phyloP scores from a whole-genome alignment of 92 coral and sea anemone genomes.

The Nematostella vectensis region DNA sequence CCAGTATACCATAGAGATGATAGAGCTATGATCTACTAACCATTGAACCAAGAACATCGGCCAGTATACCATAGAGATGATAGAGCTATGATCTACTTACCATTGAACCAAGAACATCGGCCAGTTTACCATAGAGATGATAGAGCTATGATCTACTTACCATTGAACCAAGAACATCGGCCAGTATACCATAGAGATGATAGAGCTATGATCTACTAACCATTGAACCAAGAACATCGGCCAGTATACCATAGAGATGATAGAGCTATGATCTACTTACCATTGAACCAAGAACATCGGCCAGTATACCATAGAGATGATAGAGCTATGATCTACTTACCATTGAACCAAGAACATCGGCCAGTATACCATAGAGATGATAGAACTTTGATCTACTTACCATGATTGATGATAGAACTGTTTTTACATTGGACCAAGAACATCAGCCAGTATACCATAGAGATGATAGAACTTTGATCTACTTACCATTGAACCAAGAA shows the following conservation, averaged over 20 bases:
- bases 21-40: slow-evolving; percentile 46
- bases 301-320: neutral
- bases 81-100: neutral
- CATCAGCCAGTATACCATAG: neutral
- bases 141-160: neutral
- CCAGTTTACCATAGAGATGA: neutral
- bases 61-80: neutral
- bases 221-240: neutral
- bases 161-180: neutral
- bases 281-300: neutral
- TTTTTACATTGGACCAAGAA: neutral
- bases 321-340: neutral
- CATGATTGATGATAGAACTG: neutral
- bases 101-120: neutral
- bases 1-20: slow-evolving; percentile 60
- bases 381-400: neutral
- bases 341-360: neutral
- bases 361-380: neutral
- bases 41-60: neutral
- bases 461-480: neutral
- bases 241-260: neutral
- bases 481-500: slow-evolving; percentile 15
- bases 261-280: neutral
- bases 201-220: neutral
- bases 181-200: neutral